A percentile compares a stretch with the other conserved stretches of the same genome.
phyloP scores from a whole-genome alignment of 2,797 vertebrate species.

The Pangasius sanitwongsei region DNA sequence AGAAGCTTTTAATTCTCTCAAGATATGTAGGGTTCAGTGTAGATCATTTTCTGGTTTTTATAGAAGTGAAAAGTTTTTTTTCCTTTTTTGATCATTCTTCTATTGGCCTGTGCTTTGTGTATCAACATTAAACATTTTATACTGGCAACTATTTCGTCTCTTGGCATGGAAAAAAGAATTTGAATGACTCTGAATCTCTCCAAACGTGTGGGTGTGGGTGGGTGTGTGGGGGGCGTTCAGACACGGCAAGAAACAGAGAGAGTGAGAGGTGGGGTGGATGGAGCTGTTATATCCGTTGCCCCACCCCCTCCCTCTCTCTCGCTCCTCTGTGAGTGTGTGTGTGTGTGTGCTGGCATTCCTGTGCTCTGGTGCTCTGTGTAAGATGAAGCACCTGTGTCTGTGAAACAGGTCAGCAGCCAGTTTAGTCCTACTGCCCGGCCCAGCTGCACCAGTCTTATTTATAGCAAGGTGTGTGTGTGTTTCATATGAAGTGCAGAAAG shows the following conservation, averaged over 20 bases:
- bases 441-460: constrained; percentile 50
- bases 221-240: neutral
- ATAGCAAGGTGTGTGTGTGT: constrained; percentile 45
- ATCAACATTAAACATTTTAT: neutral
- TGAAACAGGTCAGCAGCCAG: constrained; percentile 55
- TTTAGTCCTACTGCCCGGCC: constrained; percentile 50
- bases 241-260: neutral
- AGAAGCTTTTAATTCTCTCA: neutral
- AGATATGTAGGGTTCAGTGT: neutral
- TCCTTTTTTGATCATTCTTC: neutral
- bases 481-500: constrained; percentile 33
- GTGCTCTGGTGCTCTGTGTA: constrained; percentile 45
- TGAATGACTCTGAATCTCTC: neutral
- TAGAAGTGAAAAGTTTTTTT: neutral
- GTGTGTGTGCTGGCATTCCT: constrained; percentile 47
- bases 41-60: neutral
- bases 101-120: neutral
- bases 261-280: neutral
- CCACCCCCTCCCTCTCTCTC: neutral
- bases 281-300: neutral
- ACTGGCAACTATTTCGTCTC: neutral
- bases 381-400: constrained; percentile 63
- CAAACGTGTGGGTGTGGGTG: neutral
- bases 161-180: neutral
- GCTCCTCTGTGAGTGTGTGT: constrained; percentile 21